Conservation (phyloP, 2,113 vertebrate genomes). For the Erpornis zantholeuca region DNA sequence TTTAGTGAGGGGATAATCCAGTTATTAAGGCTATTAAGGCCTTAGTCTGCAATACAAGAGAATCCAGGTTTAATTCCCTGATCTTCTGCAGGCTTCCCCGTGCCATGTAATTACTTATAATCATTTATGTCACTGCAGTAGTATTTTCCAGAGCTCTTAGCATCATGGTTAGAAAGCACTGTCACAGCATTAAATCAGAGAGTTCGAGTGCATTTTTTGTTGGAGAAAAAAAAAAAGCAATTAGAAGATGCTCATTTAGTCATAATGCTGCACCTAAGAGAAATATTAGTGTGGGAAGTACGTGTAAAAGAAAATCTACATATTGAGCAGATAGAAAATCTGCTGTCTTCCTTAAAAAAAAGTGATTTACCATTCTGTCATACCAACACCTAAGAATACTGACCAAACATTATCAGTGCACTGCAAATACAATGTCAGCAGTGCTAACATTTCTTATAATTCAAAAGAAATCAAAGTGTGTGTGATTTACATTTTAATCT, state of each 20-base stretch:
- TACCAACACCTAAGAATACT: background rate
- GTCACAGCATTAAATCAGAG: background rate
- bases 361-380: background rate
- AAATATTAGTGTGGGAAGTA: background rate
- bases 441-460: background rate
- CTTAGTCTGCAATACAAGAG: background rate
- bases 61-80: background rate
- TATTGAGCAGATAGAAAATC: background rate
- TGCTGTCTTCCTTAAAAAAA: background rate
- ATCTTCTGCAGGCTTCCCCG: background rate
- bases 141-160: background rate
- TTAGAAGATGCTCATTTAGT: background rate
- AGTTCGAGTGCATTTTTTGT: background rate
- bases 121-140: background rate
- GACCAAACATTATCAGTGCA: background rate
- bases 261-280: background rate
- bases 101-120: background rate
- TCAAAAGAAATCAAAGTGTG: background rate
- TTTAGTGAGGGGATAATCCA: background rate
- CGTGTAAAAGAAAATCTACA: background rate
- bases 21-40: slow-evolving; percentile 13
- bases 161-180: background rate
- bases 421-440: background rate
- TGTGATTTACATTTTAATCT: background rate
- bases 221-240: background rate